A percentile compares a stretch with the other conserved stretches of the same genome.
Conservation (phyloP, 2,888 invertebrate genomes). For the Pecten maximus region DNA sequence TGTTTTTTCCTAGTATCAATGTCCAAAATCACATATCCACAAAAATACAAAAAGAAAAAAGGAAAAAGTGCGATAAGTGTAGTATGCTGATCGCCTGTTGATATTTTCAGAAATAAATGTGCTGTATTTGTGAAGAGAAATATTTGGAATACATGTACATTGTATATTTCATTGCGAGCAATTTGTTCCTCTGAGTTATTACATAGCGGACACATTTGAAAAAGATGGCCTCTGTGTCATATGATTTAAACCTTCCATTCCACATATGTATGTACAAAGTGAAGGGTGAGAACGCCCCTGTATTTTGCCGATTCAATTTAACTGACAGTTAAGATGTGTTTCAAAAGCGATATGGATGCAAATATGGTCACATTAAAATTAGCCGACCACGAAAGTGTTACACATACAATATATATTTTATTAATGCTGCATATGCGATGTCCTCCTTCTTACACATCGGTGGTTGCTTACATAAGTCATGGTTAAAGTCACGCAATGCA, state of each 20-base stretch:
- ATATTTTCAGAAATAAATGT: too few relatives aligned
- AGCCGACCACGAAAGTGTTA: not conserved
- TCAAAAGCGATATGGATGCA: not conserved
- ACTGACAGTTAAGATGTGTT: not conserved
- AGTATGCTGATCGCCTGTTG: not conserved
- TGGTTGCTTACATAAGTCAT: not conserved
- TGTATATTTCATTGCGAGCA: not conserved
- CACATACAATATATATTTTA: not conserved
- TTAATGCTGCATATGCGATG: not conserved
- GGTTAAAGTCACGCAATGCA: not conserved
- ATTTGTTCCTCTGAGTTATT: not conserved
- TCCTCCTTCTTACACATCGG: not conserved
- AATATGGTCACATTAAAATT: not conserved
- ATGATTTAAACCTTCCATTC: not conserved
- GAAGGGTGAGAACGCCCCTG: not conserved
- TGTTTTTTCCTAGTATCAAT: not conserved
- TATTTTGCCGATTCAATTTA: not conserved
- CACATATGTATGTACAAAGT: not conserved
- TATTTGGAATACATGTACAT: not conserved
- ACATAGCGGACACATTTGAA: not conserved
- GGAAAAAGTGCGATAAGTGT: not conserved
- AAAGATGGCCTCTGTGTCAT: too few relatives aligned
- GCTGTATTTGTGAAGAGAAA: too few relatives aligned
- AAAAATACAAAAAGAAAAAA: not conserved
- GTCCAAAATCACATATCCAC: not conserved